A percentile compares a stretch with the other conserved stretches of the same genome.
Evolutionary conservation across 2,113 vertebrate species (phyloP).

Genomic region (Bufo gargarizans): DNA sequence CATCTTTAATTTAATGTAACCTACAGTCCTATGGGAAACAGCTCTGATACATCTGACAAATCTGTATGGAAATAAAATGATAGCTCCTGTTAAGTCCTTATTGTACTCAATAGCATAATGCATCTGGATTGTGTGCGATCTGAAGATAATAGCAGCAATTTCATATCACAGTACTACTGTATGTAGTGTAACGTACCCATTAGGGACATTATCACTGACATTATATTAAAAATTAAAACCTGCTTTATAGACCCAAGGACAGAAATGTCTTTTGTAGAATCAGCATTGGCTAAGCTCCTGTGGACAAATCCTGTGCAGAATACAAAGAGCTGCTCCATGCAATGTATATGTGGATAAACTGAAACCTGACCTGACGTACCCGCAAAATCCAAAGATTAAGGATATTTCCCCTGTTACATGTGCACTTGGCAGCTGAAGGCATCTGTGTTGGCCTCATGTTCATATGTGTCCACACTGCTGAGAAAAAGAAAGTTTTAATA

Average conservation of each 20-base stretch:
- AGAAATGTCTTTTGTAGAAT: neutral
- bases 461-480: too few relatives aligned
- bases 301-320: neutral
- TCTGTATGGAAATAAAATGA: neutral
- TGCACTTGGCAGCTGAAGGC: too few relatives aligned
- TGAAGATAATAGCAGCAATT: constrained; percentile 8
- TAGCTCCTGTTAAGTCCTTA: neutral
- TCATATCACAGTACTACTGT: neutral
- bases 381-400: too few relatives aligned
- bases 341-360: too few relatives aligned
- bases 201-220: neutral
- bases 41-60: neutral
- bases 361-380: too few relatives aligned
- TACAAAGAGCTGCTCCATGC: neutral
- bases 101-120: neutral
- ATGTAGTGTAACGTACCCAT: neutral
- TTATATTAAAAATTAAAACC: neutral
- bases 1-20: too few relatives aligned
- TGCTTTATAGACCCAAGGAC: neutral
- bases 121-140: neutral
- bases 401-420: too few relatives aligned
- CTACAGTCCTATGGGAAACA: neutral
- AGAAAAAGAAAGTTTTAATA: too few relatives aligned
- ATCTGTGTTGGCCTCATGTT: too few relatives aligned
- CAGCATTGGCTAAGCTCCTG: neutral